Evolutionary conservation across 53 echinoderm and acorn worm genomes (phyloP), one percentile per base, ranked within the genome.

Genomic region (Stichopus horrens): DNA sequence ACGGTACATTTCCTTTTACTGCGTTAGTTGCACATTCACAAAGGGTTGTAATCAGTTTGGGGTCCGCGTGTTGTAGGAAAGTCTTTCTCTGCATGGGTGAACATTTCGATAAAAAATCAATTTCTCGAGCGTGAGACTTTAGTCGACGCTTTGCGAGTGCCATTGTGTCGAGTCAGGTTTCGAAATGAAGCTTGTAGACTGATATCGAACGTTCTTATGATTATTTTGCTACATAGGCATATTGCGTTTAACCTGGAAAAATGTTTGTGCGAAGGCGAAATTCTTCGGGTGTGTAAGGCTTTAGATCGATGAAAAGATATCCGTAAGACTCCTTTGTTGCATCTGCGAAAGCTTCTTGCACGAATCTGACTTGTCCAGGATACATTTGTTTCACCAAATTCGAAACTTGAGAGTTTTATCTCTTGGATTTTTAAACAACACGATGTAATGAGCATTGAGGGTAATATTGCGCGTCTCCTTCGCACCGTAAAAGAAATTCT

Each of bases 401-500:
- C 4, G 57, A 83, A 10, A 96, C 93, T 89, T 96, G 96, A 5
- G 4, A 93, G 94, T 92, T 51, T 86, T 76, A 55, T 96, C 94
- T 21, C 94, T 78, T 0, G 94, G 94, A 52, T 94, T 94, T 89
- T 96, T 96, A 54, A 91, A 96, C 4, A 94, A 58, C 9, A 94
- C 86, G 59, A 94, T 89, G 90, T 94, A 96, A 65, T 94, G 94
- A n/a, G 94, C 90, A 79, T 94, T 96, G 13, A 96, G 86, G 55
- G 89, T 94, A 57, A 96, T 96, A 21, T 93, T 96, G 56, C 96
- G 60, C 23, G 92, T 92, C 81, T 96, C 94, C 66, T 93, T 93
- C 11, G 92, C 93, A 54, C 92, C 90, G 58, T 94, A 88, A 83
- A 96, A 93, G 8, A 96, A 86, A 74, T 96, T 94, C 71, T 95